phyloP scores from a whole-genome alignment of 1,140 invertebrate genomes.

The Dolichoris vasculosae region DNA sequence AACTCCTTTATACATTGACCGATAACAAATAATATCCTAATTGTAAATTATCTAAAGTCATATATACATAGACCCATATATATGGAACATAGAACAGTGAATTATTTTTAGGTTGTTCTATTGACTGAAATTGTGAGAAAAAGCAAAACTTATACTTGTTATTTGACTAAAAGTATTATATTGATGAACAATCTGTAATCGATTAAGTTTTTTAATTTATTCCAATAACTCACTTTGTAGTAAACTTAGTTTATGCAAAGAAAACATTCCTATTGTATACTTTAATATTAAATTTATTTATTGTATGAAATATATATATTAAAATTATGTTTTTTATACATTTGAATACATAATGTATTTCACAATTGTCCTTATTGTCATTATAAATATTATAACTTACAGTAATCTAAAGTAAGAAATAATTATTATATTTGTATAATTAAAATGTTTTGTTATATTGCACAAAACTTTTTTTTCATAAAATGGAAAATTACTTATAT shows the following conservation, averaged over 20 bases:
- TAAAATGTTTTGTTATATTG: not conserved
- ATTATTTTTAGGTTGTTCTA: constrained; percentile 8
- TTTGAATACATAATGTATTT: not conserved
- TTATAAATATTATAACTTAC: too few relatives aligned
- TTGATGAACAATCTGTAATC: constrained; percentile 44
- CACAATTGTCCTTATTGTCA: not conserved
- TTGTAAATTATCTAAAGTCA: constrained; percentile 45
- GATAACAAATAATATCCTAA: constrained; percentile 44
- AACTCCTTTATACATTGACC: constrained; percentile 31
- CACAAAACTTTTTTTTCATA: not conserved
- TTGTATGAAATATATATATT: constrained; percentile 26
- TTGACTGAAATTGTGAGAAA: constrained; percentile 29
- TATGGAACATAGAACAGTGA: constrained; percentile 16
- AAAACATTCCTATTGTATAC: constrained; percentile 43
- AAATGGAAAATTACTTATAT: not conserved
- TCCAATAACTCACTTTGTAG: constrained; percentile 20
- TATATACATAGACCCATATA: constrained; percentile 23
- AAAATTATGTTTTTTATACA: constrained; percentile 14
- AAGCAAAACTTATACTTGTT: constrained; percentile 37
- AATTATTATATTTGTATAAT: not conserved
- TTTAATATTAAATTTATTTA: constrained; percentile 46
- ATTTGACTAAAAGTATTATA: constrained; percentile 38
- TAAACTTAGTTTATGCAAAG: constrained; percentile 37
- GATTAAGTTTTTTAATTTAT: constrained; percentile 18
- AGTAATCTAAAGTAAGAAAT: too few relatives aligned